phyloP scores from a whole-genome alignment of 2,888 invertebrate genomes.

The Campaea margaritaria region DNA sequence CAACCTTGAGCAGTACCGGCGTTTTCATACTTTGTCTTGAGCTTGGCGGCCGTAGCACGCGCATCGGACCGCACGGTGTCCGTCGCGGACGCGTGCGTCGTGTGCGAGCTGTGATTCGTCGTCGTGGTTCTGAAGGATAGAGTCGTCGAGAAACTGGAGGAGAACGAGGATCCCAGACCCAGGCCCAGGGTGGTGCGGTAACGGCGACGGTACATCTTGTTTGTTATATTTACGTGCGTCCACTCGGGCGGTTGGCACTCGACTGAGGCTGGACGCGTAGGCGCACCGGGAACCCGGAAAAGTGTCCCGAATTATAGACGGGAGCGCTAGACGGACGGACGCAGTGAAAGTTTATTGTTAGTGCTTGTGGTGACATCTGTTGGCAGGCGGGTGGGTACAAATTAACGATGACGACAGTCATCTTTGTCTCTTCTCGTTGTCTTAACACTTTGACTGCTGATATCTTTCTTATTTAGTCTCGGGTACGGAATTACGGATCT shows the following conservation, averaged over 20 bases:
- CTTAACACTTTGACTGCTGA: too few species aligned
- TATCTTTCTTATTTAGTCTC: too few species aligned
- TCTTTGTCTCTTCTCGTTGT: background rate
- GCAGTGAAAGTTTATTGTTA: constrained; percentile 41
- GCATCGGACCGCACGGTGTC: constrained; percentile 78
- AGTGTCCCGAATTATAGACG: constrained; percentile 74
- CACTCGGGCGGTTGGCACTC: constrained; percentile 60
- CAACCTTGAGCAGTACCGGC: constrained; percentile 81
- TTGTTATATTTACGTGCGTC: constrained; percentile 47
- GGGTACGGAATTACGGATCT: too few species aligned
- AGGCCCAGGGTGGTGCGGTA: constrained; percentile 79
- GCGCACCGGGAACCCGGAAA: constrained; percentile 76
- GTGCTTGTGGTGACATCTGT: constrained; percentile 36
- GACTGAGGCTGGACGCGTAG: constrained; percentile 65
- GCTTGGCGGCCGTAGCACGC: constrained; percentile 78
- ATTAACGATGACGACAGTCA: background rate
- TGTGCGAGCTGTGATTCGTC: constrained; percentile 51
- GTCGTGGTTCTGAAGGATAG: constrained; percentile 74
- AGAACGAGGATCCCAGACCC: constrained; percentile 76
- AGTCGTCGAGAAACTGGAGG: constrained; percentile 71
- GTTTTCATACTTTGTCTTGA: constrained; percentile 80
- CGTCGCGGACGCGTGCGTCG: constrained; percentile 35
- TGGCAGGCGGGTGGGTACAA: constrained; percentile 11
- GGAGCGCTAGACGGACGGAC: constrained; percentile 61
- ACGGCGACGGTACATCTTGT: constrained; percentile 76